phyloP scores from a whole-genome alignment of 30 jellyfish, hydroid and myxozoan genomes.

The Hydractinia echinata region DNA sequence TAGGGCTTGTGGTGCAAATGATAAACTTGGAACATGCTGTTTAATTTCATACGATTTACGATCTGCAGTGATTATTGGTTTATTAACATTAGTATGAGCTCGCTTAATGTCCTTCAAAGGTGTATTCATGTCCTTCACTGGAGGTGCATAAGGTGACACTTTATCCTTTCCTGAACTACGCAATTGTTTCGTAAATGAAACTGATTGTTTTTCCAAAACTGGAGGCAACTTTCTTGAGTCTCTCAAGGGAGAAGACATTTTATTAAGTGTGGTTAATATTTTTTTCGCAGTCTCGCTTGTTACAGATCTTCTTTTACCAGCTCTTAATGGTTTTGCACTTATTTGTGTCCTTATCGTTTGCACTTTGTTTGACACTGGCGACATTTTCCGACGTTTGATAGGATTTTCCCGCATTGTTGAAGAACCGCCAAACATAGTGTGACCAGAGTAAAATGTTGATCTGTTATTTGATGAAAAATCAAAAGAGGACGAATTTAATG shows the following conservation, averaged over 20 bases:
- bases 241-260: slow-evolving; percentile 84
- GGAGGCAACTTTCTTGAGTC: slow-evolving; percentile 81
- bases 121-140: not conserved
- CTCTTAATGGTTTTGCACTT: slow-evolving; percentile 58
- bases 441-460: slow-evolving; percentile 83
- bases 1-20: not conserved
- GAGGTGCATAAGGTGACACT: slow-evolving; percentile 15
- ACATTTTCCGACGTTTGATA: slow-evolving; percentile 61
- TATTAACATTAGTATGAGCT: not conserved
- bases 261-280: slow-evolving; percentile 67
- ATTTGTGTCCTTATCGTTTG: slow-evolving; percentile 58
- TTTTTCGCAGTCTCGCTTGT: slow-evolving; percentile 94
- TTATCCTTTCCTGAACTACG: not conserved
- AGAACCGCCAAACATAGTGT: slow-evolving; percentile 94
- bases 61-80: too few relatives aligned
- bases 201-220: not conserved
- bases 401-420: slow-evolving; percentile 51
- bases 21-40: not conserved
- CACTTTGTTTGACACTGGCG: slow-evolving; percentile 77
- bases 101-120: not conserved
- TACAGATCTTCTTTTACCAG: slow-evolving; percentile 52
- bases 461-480: slow-evolving; percentile 44
- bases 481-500: slow-evolving; percentile 81
- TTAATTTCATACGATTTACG: too few relatives aligned
- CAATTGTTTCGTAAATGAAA: slow-evolving; percentile 21